phyloP scores from a whole-genome alignment of 1,140 invertebrate genomes.

The Drosophila neocordata region DNA sequence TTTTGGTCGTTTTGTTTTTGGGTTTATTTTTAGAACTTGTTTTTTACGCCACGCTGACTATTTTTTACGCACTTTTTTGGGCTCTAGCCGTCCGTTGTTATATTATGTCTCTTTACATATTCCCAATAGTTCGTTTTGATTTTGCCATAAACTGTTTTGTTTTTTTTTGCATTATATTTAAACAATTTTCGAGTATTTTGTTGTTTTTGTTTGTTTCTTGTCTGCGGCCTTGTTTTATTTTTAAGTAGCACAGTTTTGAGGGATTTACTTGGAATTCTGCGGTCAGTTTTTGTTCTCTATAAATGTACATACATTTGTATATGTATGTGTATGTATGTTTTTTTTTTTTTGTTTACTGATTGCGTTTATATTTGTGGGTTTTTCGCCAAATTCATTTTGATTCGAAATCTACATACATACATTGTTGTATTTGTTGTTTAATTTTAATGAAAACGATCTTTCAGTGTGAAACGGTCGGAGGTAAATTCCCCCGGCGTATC shows the following conservation, averaged over 20 bases:
- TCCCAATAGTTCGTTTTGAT: constrained; percentile 17
- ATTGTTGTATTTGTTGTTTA: constrained; percentile 34
- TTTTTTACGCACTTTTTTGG: constrained; percentile 56
- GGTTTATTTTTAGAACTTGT: constrained; percentile 60
- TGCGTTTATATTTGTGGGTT: constrained; percentile 42
- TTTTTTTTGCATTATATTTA: constrained; percentile 22
- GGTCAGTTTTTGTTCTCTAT: constrained; percentile 34
- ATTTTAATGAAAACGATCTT: constrained; percentile 32
- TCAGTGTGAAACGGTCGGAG: neutral
- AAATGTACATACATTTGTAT: neutral
- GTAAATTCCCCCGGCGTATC: neutral
- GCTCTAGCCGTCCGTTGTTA: constrained; percentile 5
- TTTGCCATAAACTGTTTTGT: neutral
- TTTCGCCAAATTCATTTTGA: constrained; percentile 48
- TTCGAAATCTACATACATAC: constrained; percentile 12
- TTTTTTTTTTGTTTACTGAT: constrained; percentile 40
- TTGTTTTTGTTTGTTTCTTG: constrained; percentile 22
- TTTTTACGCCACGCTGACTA: constrained; percentile 45
- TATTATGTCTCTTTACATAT: constrained; percentile 12
- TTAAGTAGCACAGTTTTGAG: constrained; percentile 74
- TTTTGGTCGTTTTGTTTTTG: constrained; percentile 1
- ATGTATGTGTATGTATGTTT: constrained; percentile 19
- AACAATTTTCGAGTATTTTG: constrained; percentile 25
- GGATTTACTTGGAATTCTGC: constrained; percentile 63
- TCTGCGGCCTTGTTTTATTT: constrained; percentile 41